Evolutionary conservation across 2,797 vertebrate species (phyloP), one percentile per base, ranked within the genome.

Genomic region (Gobio occitaniae): DNA sequence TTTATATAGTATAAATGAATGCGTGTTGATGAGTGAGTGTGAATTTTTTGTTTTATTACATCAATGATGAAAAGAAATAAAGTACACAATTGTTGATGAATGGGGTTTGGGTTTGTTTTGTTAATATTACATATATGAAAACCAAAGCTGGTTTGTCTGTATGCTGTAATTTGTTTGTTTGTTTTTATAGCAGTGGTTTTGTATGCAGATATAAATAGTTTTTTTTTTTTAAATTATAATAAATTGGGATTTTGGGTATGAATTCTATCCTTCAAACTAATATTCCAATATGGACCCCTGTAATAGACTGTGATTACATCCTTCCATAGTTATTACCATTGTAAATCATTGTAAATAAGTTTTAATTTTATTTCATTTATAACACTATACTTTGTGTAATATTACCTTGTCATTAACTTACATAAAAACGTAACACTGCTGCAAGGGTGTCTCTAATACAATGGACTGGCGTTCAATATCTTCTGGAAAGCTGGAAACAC

Each of bases 31-130:
- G 7, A 36, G 11, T 61, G 11, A 6, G 61, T 61, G 6, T 61
- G 7, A 4, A 0, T 4, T n/a, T 75, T 63, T 48, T 72, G 44
- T 72, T 82, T 50, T 75, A 48, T 75, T 75, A 75, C 29, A 3
- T 68, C 16, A 77, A 83, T 38, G 19, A 50, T 54, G 4, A 19
- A 80, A 52, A 52, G 3, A 78, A 59, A 69, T 50, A 68, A 50
- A 52, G 48, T 38, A 65, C 5, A 54, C 29, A 25, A 52, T 32
- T 11, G 11, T 80, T 36, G 9, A 52, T 10, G 2, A n/a, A 17
- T 66, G 21, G 6, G 54, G 9, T 29, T 47, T 78, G 56, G 4
- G 4, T 25, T 61, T 78, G 21, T 50, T 79, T 48, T 21, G 47
- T 48, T 50, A 15, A 38, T n/a, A 13, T 50, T 15, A 15, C 9